Percentiles rank a stretch among this genome's conserved stretches.
phyloP scores from a whole-genome alignment of 1,140 invertebrate species.

The Hycleus cichorii region DNA sequence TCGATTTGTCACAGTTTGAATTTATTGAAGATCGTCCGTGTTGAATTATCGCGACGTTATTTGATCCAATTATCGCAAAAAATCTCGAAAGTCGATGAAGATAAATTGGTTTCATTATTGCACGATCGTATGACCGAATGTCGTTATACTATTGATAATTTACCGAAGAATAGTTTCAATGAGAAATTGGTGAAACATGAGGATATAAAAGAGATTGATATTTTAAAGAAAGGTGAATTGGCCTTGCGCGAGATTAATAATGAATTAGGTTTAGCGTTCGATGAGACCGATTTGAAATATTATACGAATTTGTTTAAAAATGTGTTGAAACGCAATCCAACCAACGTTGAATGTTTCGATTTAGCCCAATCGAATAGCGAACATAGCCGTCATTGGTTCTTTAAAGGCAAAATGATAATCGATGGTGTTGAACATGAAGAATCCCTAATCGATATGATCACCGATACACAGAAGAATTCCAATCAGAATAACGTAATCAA shows the following conservation, averaged over 20 bases:
- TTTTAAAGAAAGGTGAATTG: constrained; percentile 64
- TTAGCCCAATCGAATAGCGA: constrained; percentile 97
- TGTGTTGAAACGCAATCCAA: constrained; percentile 86
- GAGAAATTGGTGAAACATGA: constrained; percentile 51
- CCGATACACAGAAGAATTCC: constrained; percentile 75
- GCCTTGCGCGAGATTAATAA: constrained; percentile 79
- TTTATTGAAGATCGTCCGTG: constrained; percentile 59
- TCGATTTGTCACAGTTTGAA: constrained; percentile 84
- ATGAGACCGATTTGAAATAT: constrained; percentile 79
- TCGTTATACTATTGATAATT: constrained; percentile 57
- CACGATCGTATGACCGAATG: constrained; percentile 82
- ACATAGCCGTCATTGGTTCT: constrained; percentile 90
- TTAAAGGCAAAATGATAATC: constrained; percentile 80
- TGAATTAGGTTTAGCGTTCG: constrained; percentile 83
- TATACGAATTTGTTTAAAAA: constrained; percentile 75
- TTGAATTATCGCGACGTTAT: constrained; percentile 80
- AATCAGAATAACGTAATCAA: constrained; percentile 96
- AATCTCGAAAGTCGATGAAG: constrained; percentile 41
- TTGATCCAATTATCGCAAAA: constrained; percentile 43
- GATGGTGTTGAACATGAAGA: constrained; percentile 70
- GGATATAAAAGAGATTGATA: constrained; percentile 55
- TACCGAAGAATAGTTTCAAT: constrained; percentile 65
- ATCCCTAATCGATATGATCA: constrained; percentile 89
- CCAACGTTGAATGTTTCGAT: constrained; percentile 96
- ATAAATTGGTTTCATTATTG: constrained; percentile 50